Base-by-base conservation (phyloP, 2,797 vertebrate genomes). In the Megaceryle alcyon region DNA sequence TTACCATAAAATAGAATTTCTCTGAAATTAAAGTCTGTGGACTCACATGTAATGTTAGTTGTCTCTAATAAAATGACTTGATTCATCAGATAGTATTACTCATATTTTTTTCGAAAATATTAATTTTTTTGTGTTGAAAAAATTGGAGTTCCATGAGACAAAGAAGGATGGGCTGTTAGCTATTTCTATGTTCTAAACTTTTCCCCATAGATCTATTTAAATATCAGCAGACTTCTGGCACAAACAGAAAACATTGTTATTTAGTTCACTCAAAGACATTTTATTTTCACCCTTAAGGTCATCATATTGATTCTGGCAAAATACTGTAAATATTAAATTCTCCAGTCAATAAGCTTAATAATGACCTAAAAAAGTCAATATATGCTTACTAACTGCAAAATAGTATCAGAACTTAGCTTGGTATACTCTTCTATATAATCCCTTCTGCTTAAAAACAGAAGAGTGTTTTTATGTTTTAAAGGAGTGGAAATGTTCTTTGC, bases 241-340 rank as follows among this genome's bases (percentile, higher is more conserved):
- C 29, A 79, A 93, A 72, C 12, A 78, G 69, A 87, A 94, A 93
- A 75, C 35, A 59, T 26, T 89, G 70, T 72, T 89, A 82, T 95
- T 97, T 86, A 93, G 79, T 94, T 94, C 68, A 92, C 61, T 94
- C n/a, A 66, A 64, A 83, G 57, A 65, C 18, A 57, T 94, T 86
- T 95, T 96, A n/a, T 93, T 54, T 87, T 49, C 25, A 25, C 28
- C 31, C 10, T 71, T 96, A 92, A 96, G 91, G 96, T 97, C 90
- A 96, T 65, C 37, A 28, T 94, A 97, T 96, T 78, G 92, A 97
- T 96, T 97, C 68, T 93, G 86, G 88, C 22, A 93, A 95, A 96
- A 95, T 66, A 90, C 54, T 95, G 49, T 86, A 96, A 95, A 95
- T 97, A 96, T 91, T 94, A 96, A 96, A 97, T 92, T 65, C 70